These are phyloP conservation scores for Drosophila cracens DNA, from an alignment of 2,888 invertebrate genomes.

Conservation along the genomic window DNA sequence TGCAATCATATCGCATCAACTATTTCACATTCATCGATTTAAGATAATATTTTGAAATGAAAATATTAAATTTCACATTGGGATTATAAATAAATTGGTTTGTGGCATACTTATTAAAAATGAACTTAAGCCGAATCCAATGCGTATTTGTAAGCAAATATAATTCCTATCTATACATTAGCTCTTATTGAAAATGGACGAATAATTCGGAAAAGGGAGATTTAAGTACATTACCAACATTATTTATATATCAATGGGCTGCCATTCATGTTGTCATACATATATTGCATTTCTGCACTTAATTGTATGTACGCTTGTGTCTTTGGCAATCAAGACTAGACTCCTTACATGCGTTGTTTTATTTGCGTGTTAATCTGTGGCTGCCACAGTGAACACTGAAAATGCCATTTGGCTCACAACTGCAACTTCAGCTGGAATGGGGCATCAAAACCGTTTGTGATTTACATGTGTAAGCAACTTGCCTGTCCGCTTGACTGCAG, in stretches of 20 bases:
- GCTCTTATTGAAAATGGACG: neutral
- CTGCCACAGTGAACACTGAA: constrained; percentile 69
- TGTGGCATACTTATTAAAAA: too few species aligned
- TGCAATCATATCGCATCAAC: neutral
- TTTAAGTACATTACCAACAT: constrained; percentile 29
- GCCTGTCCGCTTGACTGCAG: constrained; percentile 21
- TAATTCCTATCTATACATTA: neutral
- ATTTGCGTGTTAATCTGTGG: constrained; percentile 66
- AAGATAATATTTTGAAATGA: neutral
- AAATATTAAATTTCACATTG: neutral
- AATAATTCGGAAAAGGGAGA: constrained; percentile 20
- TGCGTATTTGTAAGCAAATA: neutral
- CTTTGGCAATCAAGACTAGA: constrained; percentile 7
- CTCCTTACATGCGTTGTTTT: constrained; percentile 21
- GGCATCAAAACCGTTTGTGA: constrained; percentile 47
- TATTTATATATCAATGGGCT: constrained; percentile 32
- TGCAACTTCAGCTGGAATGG: constrained; percentile 7
- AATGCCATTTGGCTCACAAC: constrained; percentile 66
- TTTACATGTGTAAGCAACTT: constrained; percentile 59
- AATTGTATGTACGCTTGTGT: neutral
- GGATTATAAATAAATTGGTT: too few species aligned
- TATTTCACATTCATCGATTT: neutral
- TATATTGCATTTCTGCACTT: neutral
- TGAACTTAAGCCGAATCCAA: neutral
- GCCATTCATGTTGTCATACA: constrained; percentile 17